Conservation (phyloP, 2,888 invertebrate genomes). For the Magallana nippona region DNA sequence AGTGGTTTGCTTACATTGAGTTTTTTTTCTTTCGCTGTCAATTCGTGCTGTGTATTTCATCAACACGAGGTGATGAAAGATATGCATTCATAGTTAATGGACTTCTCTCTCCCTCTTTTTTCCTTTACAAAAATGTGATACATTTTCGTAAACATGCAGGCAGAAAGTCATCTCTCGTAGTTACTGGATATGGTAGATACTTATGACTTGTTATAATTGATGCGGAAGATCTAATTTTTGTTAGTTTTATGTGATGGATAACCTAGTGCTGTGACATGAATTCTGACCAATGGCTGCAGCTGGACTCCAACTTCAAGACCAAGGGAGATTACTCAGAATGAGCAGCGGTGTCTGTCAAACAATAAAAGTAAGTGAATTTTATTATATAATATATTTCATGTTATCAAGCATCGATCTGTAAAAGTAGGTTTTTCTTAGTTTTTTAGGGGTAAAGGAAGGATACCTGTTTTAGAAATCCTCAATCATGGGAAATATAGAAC, state of each 20-base stretch:
- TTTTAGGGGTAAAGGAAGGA: no score
- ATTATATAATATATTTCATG: neutral
- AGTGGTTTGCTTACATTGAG: conserved; percentile 13
- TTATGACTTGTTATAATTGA: neutral
- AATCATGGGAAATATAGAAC: neutral
- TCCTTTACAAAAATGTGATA: no score
- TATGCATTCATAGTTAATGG: neutral
- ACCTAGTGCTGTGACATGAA: neutral
- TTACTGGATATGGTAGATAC: neutral
- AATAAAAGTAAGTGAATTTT: neutral
- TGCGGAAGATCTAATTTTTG: neutral
- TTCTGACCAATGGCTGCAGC: conserved; percentile 17
- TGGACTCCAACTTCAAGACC: neutral
- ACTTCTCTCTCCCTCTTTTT: neutral
- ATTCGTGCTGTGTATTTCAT: neutral
- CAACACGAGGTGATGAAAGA: conserved; percentile 5
- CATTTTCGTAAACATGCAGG: neutral
- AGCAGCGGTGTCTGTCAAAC: neutral
- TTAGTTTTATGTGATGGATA: neutral
- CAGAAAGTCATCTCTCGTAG: neutral
- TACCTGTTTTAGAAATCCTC: neutral
- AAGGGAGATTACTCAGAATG: conserved; percentile 8
- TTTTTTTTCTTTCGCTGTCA: neutral
- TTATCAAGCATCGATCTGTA: no score
- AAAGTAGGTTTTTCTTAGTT: no score